Percentiles rank a stretch among this genome's conserved stretches.
Conservation (phyloP, 1,140 invertebrate species). For the Philopotamus ludificatus region DNA sequence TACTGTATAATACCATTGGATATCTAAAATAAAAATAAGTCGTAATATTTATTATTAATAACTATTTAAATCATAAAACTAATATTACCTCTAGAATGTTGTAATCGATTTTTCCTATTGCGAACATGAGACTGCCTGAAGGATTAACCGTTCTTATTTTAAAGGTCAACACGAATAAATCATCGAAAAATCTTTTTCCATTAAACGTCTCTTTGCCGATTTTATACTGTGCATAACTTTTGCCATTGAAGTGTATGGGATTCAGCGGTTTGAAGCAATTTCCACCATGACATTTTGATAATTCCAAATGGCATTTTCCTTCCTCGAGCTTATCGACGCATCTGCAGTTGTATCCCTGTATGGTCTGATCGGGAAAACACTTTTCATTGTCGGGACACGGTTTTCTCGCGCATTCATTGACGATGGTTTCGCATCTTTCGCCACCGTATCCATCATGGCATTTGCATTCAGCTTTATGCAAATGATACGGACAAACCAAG, state of each 20-base stretch:
- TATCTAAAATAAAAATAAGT: slow-evolving; percentile 45
- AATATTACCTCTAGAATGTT: slow-evolving; percentile 72
- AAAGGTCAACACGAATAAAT: slow-evolving; percentile 71
- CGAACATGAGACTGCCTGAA: slow-evolving; percentile 79
- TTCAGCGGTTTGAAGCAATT: slow-evolving; percentile 67
- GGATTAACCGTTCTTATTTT: slow-evolving; percentile 77
- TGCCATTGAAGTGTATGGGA: slow-evolving; percentile 79
- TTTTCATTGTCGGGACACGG: slow-evolving; percentile 72
- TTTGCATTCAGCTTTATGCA: slow-evolving; percentile 72
- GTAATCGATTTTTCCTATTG: slow-evolving; percentile 79
- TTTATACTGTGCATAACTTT: slow-evolving; percentile 80
- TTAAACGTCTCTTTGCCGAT: slow-evolving; percentile 59
- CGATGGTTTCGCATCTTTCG: slow-evolving; percentile 62
- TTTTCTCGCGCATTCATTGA: slow-evolving; percentile 75
- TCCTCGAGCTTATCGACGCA: slow-evolving; percentile 75
- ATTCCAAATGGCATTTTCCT: slow-evolving; percentile 65
- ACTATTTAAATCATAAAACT: background rate
- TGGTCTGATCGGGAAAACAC: slow-evolving; percentile 70
- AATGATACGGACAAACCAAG: slow-evolving; percentile 78
- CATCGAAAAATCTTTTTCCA: slow-evolving; percentile 64
- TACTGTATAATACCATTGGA: slow-evolving; percentile 80
- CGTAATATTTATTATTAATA: background rate
- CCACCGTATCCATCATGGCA: slow-evolving; percentile 80
- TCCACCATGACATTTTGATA: slow-evolving; percentile 63
- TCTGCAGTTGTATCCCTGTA: slow-evolving; percentile 71